Evolutionary conservation across 2,888 invertebrate species (phyloP), one percentile per base, ranked within the genome.

Genomic region (Dusona sp.): DNA sequence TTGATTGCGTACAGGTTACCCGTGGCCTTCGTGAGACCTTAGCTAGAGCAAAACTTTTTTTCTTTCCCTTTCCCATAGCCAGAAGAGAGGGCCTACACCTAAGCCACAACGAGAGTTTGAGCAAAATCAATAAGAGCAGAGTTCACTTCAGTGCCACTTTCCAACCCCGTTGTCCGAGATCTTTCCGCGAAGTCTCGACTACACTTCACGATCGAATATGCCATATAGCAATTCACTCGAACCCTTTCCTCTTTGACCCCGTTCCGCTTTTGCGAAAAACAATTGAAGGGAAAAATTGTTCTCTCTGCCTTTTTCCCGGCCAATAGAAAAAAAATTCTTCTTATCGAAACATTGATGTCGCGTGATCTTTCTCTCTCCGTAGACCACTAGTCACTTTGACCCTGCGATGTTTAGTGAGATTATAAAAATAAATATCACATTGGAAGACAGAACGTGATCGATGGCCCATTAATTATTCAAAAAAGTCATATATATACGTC

Each of bases 41-140:
- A 16, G 68, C 42, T 42, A 36, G 22, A 48, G 45, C 48, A 64
- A 73, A 80, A 73, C 9, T 73, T 65, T 72, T 68, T 48, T 61
- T 29, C 16, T 61, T 61, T 29, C 16, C 48, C 70, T 19, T n/a
- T 45, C 48, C 7, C 45, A 75, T 61, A 75, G 38, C 13, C 29
- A 29, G 48, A 19, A 29, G 29, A 61, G 61, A 25, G 61, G 45
- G 61, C 45, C 48, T 72, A 42, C 73, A 73, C 73, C 54, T 54
- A 65, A 64, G 25, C 8, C 54, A 38, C 45, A 48, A 29, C 61
- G 61, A 51, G 38, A 51, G 51, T 75, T 83, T 38, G 70, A 51
- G 75, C 45, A 85, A 86, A 86, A 86, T 86, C 86, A 86, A 86
- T 86, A 86, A 83, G 73, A 51, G 22, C 57, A 36, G 73, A 79